A percentile compares a stretch with the other conserved stretches of the same genome.
Conservation (phyloP, 2,113 vertebrate species). For the Xyliphius kryptos region DNA sequence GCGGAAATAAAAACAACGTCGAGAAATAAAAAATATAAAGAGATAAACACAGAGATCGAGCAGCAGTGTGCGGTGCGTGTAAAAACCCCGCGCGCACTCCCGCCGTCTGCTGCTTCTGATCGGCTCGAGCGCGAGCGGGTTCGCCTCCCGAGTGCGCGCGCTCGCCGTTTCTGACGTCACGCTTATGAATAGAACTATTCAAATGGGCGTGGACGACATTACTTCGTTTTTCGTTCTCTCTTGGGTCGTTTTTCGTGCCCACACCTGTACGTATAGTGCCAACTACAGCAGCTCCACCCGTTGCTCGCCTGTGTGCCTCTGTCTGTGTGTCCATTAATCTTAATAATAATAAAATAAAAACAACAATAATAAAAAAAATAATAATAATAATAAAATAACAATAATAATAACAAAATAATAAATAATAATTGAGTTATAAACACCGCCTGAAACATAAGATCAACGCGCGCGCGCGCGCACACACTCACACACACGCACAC, state of each 20-base stretch:
- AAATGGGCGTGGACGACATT: no score
- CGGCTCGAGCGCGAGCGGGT: slow-evolving; percentile 45
- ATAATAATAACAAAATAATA: not conserved
- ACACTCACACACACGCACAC: no score
- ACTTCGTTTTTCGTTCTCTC: not conserved
- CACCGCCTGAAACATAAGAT: no score
- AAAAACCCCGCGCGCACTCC: not conserved
- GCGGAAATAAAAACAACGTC: not conserved
- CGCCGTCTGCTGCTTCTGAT: no score
- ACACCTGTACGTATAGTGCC: no score
- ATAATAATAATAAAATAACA: not conserved
- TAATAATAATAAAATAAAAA: not conserved
- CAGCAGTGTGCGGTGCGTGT: slow-evolving; percentile 16
- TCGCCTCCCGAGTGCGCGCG: slow-evolving; percentile 70
- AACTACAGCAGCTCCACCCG: no score
- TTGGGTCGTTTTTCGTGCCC: not conserved
- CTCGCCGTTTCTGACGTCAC: slow-evolving; percentile 63
- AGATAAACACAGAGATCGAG: not conserved
- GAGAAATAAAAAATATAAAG: no score
- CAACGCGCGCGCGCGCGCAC: no score
- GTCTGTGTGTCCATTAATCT: no score
- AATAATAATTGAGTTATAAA: no score
- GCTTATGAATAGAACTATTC: slow-evolving; percentile 7
- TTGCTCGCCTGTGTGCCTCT: no score
- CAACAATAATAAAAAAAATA: not conserved